Conservation (phyloP, 2,888 invertebrate genomes). For the Entomobrya multifasciata region DNA sequence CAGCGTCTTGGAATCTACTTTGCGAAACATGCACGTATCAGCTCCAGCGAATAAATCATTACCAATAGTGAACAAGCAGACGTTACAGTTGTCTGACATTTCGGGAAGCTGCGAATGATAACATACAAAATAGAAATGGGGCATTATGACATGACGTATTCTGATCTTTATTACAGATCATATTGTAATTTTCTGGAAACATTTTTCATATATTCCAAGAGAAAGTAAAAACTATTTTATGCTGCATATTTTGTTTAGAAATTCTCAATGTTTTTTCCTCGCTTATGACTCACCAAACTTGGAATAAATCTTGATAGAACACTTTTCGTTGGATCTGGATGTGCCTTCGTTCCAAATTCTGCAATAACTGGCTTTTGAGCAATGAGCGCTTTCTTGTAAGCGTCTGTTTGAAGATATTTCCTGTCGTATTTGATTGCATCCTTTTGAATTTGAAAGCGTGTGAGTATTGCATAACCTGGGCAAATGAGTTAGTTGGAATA, state of each 20-base stretch:
- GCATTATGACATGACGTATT: background rate
- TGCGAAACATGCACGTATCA: constrained; percentile 80
- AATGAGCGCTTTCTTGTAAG: constrained; percentile 81
- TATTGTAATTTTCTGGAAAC: background rate
- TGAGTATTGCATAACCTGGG: constrained; percentile 71
- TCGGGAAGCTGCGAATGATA: constrained; percentile 80
- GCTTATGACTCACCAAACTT: constrained; percentile 79
- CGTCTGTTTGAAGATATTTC: constrained; percentile 82
- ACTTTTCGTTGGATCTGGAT: constrained; percentile 83
- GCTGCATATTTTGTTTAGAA: background rate
- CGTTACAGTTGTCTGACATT: constrained; percentile 82
- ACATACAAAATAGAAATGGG: constrained; percentile 26
- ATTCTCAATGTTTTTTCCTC: background rate
- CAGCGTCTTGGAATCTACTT: constrained; percentile 82
- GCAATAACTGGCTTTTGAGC: constrained; percentile 82
- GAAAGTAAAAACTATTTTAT: background rate
- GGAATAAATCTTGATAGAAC: constrained; percentile 81
- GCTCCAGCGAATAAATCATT: constrained; percentile 82
- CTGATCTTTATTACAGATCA: background rate
- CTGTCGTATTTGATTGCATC: constrained; percentile 74
- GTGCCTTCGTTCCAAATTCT: constrained; percentile 82
- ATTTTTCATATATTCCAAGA: background rate
- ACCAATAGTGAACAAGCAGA: constrained; percentile 82
- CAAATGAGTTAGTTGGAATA: too few species aligned
- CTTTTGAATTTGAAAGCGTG: constrained; percentile 66